These are phyloP conservation scores for Samia ricini DNA, from an alignment of 1,140 invertebrate genomes.

Conservation along the genomic window DNA sequence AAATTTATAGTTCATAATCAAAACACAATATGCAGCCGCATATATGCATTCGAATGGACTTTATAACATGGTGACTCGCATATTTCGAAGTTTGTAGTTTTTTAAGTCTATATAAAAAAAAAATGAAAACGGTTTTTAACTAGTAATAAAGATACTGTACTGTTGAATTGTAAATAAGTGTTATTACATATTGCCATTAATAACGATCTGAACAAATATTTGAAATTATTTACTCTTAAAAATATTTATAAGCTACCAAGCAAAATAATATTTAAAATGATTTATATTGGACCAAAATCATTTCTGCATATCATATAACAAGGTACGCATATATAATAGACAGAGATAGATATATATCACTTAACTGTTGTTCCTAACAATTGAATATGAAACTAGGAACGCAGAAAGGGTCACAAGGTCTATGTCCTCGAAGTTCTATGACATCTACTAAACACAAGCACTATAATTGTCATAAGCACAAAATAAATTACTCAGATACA, in stretches of 20 bases:
- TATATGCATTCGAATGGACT: background rate
- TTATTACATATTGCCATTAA: too few species aligned
- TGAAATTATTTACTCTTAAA: too few species aligned
- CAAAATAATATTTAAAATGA: too few species aligned
- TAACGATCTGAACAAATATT: too few species aligned
- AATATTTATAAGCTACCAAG: too few species aligned
- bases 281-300: background rate
- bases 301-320: background rate
- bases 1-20: slow-evolving; percentile 4
- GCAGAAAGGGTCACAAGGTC: background rate
- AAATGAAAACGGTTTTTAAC: too few species aligned
- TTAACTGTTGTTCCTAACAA: background rate
- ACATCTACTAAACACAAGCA: background rate
- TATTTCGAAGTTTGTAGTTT: too few species aligned
- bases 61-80: background rate
- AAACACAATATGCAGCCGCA: background rate
- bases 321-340: background rate
- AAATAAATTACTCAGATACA: slow-evolving; percentile 18
- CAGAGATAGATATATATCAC: background rate
- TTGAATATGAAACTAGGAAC: background rate
- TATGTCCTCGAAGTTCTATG: background rate
- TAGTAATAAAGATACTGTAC: too few species aligned
- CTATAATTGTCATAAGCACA: slow-evolving; percentile 4
- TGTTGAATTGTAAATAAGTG: too few species aligned
- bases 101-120: too few species aligned